Base-by-base conservation (phyloP, 2,888 invertebrate genomes). In the Ormyrus pomaceus region DNA sequence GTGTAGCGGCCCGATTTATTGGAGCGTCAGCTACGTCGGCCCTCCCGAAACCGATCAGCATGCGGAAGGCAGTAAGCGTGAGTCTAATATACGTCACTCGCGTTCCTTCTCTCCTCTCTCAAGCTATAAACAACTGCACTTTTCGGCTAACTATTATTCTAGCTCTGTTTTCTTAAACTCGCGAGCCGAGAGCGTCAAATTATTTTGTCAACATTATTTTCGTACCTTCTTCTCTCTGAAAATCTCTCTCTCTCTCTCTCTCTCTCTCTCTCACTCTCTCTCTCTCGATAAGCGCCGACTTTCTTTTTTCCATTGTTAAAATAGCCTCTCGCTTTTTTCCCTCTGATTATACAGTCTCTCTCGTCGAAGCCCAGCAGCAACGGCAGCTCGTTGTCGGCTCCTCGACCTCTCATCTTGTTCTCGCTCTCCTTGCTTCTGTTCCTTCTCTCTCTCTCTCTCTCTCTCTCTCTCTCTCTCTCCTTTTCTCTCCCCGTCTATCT, bases 21-120 rank as follows among this genome's bases (percentile, higher is more conserved):
- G 90, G 90, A 89, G 87, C 81, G 88, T 90, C 80, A 90, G 89
- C 85, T 89, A 89, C 85, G 87, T 88, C 58, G 88, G 87, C 58
- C 89, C 90, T 80, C 90, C 90, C 68, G 87, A 89, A 82, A 87
- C 87, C 80, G 86, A 86, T 83, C 87, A 86, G 82, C 87, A 88
- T 82, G 84, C 87, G 69, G 89, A 89, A 83, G 89, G 88, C 71
- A 74, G 84, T 46, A 71, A 68, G 64, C 46, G 78, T 71, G 66
- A 75, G 75, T 81, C 51, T 74, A 56, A 55, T 53, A 75, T 62
- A 55, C 45, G 56, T 55, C 59, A 48, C 19, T 59, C 45, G 72
- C 72, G 71, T 72, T 61, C 72, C 55, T 77, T 34, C 6, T 59
- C 50, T 13, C 11, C 13, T 56, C 69, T 55, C 19, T n/a, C 62